These are phyloP conservation scores for Percina caprodes DNA, from an alignment of 2,113 vertebrate species.

Conservation along the genomic window DNA sequence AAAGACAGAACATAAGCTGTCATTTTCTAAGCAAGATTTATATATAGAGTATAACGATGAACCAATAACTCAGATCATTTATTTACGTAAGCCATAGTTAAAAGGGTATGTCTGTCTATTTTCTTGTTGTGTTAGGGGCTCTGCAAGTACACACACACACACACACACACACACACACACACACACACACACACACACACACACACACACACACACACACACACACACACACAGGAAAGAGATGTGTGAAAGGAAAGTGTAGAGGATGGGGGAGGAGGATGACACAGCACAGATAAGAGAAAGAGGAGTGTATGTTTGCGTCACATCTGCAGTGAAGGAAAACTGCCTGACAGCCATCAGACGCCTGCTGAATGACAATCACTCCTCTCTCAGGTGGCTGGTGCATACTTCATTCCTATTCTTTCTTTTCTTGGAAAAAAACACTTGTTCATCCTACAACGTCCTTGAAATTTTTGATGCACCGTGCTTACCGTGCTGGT, in stretches of 20 bases:
- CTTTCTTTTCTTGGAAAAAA: constrained; percentile 7
- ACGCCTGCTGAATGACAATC: constrained; percentile 77
- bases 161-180: constrained; percentile 18
- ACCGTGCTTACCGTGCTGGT: not conserved
- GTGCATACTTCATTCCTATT: constrained; percentile 11
- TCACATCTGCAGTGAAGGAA: constrained; percentile 81
- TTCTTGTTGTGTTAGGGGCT: constrained; percentile 35
- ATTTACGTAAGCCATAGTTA: constrained; percentile 45
- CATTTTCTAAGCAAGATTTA: constrained; percentile 71
- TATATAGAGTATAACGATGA: constrained; percentile 49
- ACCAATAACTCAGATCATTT: constrained; percentile 54
- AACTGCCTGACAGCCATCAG: constrained; percentile 78
- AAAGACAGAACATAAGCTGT: constrained; percentile 63
- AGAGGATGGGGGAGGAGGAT: constrained; percentile 36
- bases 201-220: constrained; percentile 18
- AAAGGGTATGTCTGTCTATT: constrained; percentile 52
- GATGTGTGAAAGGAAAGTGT: constrained; percentile 21
- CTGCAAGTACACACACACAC: constrained; percentile 3
- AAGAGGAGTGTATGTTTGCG: constrained; percentile 64
- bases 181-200: not conserved
- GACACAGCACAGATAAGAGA: constrained; percentile 53
- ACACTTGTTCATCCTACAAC: constrained; percentile 2
- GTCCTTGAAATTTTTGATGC: constrained; percentile 59
- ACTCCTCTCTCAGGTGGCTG: constrained; percentile 66
- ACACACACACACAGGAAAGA: not conserved